Conservation (phyloP, 2,113 vertebrate species). For the Desmodus rotundus region DNA sequence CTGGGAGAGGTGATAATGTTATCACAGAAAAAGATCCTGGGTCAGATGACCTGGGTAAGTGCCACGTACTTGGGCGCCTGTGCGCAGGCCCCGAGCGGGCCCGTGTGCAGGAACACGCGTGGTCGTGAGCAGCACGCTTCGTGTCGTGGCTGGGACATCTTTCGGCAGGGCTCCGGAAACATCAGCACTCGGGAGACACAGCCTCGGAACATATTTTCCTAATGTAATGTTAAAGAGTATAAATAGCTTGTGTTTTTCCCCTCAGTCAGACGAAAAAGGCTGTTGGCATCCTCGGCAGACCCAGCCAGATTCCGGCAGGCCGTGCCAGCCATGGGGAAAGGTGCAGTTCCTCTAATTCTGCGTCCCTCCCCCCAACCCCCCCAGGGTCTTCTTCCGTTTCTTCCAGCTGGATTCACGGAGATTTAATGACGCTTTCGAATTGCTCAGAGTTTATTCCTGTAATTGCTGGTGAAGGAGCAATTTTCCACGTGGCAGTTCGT, state of each 20-base stretch:
- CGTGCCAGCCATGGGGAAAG: neutral
- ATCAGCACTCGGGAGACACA: neutral
- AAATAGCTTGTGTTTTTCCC: neutral
- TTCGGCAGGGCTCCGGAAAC: neutral
- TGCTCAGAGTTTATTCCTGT: neutral
- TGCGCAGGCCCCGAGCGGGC: neutral
- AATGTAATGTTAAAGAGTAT: neutral
- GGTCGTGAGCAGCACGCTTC: neutral
- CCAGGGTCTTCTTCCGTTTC: neutral
- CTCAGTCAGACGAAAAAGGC: neutral
- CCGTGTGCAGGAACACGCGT: neutral
- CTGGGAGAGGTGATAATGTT: neutral
- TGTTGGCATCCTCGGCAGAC: neutral
- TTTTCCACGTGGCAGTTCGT: neutral
- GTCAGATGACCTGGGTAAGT: neutral
- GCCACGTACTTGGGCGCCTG: accelerated
- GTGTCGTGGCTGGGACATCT: neutral
- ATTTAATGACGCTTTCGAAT: accelerated
- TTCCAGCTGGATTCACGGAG: neutral
- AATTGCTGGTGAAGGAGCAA: neutral
- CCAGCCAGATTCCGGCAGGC: accelerated
- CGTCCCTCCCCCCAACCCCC: accelerated
- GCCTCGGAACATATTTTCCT: neutral
- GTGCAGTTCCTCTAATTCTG: accelerated
- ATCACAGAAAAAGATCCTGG: neutral